A percentile compares a stretch with the other conserved stretches of the same genome.
These are phyloP conservation scores for Spodoptera litura DNA, from an alignment of 1,140 invertebrate genomes.

Conservation along the genomic window DNA sequence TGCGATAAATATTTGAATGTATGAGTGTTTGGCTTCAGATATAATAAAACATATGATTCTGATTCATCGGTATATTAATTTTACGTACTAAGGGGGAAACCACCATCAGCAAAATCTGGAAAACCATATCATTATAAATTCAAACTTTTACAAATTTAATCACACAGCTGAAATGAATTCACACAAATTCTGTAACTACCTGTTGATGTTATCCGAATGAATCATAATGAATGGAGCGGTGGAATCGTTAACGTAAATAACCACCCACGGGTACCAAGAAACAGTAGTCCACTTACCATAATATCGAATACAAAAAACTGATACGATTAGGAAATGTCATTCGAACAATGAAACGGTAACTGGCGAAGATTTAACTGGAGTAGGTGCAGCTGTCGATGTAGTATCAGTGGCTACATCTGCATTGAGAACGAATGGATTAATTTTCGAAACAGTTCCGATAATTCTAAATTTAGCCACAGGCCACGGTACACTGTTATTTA, in stretches of 20 bases:
- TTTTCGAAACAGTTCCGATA: conserved; percentile 53
- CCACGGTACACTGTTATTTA: conserved; percentile 61
- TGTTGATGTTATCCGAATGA: background rate
- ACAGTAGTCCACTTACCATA: conserved; percentile 63
- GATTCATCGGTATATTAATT: no score
- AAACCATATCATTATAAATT: background rate
- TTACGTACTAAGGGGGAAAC: no score
- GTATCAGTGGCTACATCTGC: conserved; percentile 44
- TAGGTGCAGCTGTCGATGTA: conserved; percentile 57
- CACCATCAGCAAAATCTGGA: no score
- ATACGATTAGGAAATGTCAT: conserved; percentile 58
- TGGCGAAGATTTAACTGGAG: conserved; percentile 16
- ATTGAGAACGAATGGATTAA: conserved; percentile 17
- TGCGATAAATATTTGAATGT: no score
- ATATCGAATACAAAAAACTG: conserved; percentile 55
- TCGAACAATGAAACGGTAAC: conserved; percentile 42
- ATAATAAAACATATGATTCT: no score
- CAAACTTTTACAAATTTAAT: background rate
- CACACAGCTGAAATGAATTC: background rate
- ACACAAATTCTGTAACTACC: conserved; percentile 5
- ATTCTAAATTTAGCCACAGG: conserved; percentile 63
- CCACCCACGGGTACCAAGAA: conserved; percentile 46
- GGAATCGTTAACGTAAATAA: conserved; percentile 30
- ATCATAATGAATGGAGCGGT: conserved; percentile 30
- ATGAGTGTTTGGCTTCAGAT: no score